Conservation (phyloP, 1,140 invertebrate species). For the Pseudachorutes palmiensis region DNA sequence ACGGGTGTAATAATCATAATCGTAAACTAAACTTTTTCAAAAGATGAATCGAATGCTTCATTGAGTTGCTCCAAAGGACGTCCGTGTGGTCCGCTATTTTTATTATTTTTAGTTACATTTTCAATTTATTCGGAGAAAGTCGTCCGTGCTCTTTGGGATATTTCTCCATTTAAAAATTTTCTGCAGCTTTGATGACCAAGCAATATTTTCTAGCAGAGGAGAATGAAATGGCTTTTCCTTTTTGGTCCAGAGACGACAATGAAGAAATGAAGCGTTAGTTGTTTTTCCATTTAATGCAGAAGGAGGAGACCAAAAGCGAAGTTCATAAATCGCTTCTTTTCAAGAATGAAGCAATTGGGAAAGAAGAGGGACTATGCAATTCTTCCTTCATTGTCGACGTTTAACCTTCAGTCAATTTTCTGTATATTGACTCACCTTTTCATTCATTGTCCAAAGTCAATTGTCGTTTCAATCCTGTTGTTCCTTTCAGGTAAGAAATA, state of each 20-base stretch:
- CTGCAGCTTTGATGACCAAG: not conserved
- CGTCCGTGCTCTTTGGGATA: too few relatives aligned
- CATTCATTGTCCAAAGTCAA: not conserved
- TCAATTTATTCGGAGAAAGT: too few relatives aligned
- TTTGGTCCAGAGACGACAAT: not conserved
- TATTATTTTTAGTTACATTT: too few relatives aligned
- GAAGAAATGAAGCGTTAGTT: too few relatives aligned
- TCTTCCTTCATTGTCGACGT: not conserved
- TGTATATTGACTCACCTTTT: conserved; percentile 8
- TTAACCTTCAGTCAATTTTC: not conserved
- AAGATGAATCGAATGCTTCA: not conserved
- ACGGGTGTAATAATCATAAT: not conserved
- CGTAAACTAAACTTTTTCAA: not conserved
- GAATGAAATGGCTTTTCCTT: not conserved
- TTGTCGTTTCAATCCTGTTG: not conserved
- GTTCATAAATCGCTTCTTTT: not conserved
- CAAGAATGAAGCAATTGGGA: not conserved
- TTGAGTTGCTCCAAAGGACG: too few relatives aligned
- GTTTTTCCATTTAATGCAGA: too few relatives aligned
- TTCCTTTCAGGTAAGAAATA: not conserved
- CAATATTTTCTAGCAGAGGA: not conserved
- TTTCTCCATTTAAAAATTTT: too few relatives aligned
- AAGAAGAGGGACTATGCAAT: not conserved
- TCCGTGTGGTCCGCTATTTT: too few relatives aligned
- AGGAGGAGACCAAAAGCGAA: not conserved